Conservation (phyloP, 1,140 invertebrate species). For the Stegodyphus mimosarum region DNA sequence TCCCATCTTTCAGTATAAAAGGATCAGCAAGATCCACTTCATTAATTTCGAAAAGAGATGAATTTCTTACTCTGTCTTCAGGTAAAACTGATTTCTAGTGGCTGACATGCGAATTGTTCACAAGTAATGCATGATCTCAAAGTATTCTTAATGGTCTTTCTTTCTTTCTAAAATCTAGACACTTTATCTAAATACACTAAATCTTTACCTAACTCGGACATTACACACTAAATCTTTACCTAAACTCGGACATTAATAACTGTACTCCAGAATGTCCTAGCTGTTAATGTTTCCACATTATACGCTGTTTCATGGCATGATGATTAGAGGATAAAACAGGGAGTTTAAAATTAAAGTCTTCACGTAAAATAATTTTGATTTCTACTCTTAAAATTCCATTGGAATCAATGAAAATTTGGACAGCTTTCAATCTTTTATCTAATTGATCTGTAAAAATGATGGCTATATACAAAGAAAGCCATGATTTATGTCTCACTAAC, state of each 20-base stretch:
- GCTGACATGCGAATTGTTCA: background rate
- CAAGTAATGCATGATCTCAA: background rate
- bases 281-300: background rate
- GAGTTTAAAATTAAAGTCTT: background rate
- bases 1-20: background rate
- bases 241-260: background rate
- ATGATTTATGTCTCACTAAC: no score
- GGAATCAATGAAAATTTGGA: background rate
- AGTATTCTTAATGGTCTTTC: background rate
- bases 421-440: background rate
- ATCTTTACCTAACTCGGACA: no score
- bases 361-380: background rate
- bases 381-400: constrained; percentile 10
- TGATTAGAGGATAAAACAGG: background rate
- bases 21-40: background rate
- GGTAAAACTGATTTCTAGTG: background rate
- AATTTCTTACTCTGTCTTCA: background rate
- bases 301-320: background rate
- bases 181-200: constrained; percentile 2
- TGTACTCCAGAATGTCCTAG: background rate
- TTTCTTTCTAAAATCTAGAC: constrained; percentile 1
- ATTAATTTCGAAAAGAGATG: background rate
- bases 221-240: no score
- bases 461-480: no score
- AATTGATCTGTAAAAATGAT: background rate